Evolutionary conservation across 2,113 vertebrate species (phyloP), one percentile per base, ranked within the genome.

Genomic region (Ophiodon elongatus): DNA sequence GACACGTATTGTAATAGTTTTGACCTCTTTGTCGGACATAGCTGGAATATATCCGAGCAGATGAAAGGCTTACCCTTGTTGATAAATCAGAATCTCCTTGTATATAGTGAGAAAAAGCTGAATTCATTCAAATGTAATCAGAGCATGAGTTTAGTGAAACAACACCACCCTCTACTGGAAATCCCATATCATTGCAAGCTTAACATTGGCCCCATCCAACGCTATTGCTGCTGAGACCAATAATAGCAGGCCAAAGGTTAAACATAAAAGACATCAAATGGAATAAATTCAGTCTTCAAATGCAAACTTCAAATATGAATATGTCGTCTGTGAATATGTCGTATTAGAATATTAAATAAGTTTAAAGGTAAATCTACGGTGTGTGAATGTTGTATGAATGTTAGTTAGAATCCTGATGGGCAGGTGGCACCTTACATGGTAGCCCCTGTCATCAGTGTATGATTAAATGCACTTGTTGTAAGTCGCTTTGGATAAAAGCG

Each of bases 111-210:
- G 14, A 29, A 35, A 6, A 31, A 41, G 19, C 19, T 64, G 31
- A 73, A 17, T 31, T 5, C 2, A 10, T 23, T 2, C 0, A 0
- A 19, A 27, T 29, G 8, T 7, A 7, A 21, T 21, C 1, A 31
- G 7, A 37, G 0, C 39, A 37, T 4, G 2, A 0, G 14, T 77
- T 78, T 50, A 54, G 14, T 85, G 35, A 21, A 35, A 35, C 86
- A 84, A 76, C 73, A 91, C 1, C 17, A 0, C 83, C 89, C 70
- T 89, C 91, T 91, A 60, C 27, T 91, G 91, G 41, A 9, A 4
- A 19, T 50, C 1, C 15, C 4, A 4, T 63, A 60, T 33, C 59
- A 13, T 25, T 85, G 29, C 85, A 76, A 2, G 13, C 0, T 45
- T 10, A 33, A 43, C 57, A 69, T 25, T 1, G 1, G 8, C 10